phyloP scores from a whole-genome alignment of 2,797 vertebrate species.

The Lagorchestes hirsutus region DNA sequence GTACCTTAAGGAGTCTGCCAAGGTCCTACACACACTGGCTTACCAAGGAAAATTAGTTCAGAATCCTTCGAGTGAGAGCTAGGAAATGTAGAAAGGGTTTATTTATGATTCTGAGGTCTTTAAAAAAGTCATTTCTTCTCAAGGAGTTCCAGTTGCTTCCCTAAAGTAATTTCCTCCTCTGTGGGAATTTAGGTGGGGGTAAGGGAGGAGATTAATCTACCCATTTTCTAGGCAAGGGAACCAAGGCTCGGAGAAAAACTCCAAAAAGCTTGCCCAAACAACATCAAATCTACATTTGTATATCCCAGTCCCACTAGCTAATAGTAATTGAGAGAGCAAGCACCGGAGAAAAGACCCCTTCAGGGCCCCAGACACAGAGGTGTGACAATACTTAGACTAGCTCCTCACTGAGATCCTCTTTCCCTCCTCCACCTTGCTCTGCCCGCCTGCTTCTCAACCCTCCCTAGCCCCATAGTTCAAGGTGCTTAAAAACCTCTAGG shows the following conservation, averaged over 20 bases:
- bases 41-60: slow-evolving; percentile 13
- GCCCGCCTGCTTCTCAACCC: background rate
- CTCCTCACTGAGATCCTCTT: background rate
- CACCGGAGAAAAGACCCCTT: background rate
- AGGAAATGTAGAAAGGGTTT: background rate
- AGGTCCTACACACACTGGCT: slow-evolving; percentile 14
- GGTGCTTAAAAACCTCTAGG: slow-evolving; percentile 59
- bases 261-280: background rate
- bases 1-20: background rate
- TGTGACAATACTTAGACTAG: background rate
- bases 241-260: background rate
- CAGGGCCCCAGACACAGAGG: fast-evolving
- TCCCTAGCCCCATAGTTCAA: background rate
- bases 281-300: slow-evolving; percentile 6
- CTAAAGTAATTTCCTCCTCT: background rate
- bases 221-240: slow-evolving; percentile 3
- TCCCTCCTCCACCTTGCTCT: background rate
- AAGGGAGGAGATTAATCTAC: background rate
- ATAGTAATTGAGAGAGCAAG: background rate
- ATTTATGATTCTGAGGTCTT: background rate
- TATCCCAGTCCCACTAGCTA: background rate
- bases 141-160: background rate
- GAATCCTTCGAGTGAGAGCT: background rate
- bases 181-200: fast-evolving
- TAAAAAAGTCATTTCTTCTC: background rate